Evolutionary conservation across 2,797 vertebrate species (phyloP).

Genomic region (Acanthis flammea): DNA sequence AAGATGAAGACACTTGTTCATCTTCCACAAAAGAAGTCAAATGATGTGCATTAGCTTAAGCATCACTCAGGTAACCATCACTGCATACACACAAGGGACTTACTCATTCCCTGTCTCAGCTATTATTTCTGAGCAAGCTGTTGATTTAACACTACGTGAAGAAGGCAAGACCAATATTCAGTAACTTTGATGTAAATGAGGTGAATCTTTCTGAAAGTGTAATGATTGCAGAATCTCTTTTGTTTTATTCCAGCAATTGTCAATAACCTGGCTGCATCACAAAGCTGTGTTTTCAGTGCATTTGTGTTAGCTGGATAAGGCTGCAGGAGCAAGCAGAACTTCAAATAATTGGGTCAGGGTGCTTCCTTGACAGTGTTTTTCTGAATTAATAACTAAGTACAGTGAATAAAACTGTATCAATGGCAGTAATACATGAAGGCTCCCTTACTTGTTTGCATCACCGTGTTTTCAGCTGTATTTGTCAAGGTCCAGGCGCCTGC

Average conservation of each 20-base stretch:
- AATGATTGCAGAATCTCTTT: neutral
- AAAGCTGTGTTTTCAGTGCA: neutral
- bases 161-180: neutral
- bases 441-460: neutral
- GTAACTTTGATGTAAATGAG: neutral
- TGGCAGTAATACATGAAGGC: neutral
- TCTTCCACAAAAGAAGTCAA: neutral
- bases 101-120: neutral
- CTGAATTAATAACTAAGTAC: neutral
- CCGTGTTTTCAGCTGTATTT: neutral
- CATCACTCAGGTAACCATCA: neutral
- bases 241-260: neutral
- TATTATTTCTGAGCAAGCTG: neutral
- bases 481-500: neutral
- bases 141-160: conserved; percentile 2
- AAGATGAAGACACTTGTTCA: neutral
- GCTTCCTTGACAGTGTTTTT: neutral
- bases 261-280: neutral
- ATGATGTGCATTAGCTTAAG: neutral
- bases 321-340: neutral
- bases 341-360: neutral
- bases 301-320: neutral
- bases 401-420: neutral
- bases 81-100: neutral
- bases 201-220: neutral